Conservation (phyloP, 2,888 invertebrate genomes). For the Opisthograptis luteolata region DNA sequence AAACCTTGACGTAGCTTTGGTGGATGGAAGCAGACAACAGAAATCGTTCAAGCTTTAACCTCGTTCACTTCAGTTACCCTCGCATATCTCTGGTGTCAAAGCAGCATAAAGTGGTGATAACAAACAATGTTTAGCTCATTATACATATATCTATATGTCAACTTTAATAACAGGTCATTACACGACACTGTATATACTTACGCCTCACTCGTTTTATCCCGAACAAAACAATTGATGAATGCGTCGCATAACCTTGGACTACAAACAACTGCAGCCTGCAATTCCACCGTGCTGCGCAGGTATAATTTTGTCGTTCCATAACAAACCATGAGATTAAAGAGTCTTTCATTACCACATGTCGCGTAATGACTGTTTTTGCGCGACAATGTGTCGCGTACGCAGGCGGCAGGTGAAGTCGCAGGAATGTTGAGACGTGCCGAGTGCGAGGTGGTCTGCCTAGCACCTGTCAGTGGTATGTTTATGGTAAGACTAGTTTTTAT, state of each 20-base stretch:
- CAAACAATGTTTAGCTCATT: background rate
- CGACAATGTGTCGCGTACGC: slow-evolving; percentile 44
- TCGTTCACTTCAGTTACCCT: too few relatives aligned
- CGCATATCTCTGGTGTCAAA: too few relatives aligned
- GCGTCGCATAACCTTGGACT: slow-evolving; percentile 32
- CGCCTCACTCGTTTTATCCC: slow-evolving; percentile 16
- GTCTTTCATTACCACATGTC: slow-evolving; percentile 45
- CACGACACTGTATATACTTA: slow-evolving; percentile 4
- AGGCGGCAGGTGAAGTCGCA: slow-evolving; percentile 40
- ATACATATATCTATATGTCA: background rate
- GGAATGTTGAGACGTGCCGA: slow-evolving; percentile 40
- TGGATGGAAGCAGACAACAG: too few relatives aligned
- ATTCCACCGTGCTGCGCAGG: slow-evolving; percentile 14
- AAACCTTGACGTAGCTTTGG: too few relatives aligned
- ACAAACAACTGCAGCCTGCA: slow-evolving; percentile 35
- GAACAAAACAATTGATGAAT: slow-evolving; percentile 29
- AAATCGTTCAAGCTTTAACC: too few relatives aligned
- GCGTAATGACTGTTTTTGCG: slow-evolving; percentile 61
- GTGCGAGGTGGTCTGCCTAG: slow-evolving; percentile 33
- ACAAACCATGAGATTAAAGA: slow-evolving; percentile 51
- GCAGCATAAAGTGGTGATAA: background rate
- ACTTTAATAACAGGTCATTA: slow-evolving; percentile 12
- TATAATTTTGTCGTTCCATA: slow-evolving; percentile 41
- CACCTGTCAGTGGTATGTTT: slow-evolving; percentile 49
- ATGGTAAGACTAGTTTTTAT: slow-evolving; percentile 24